Percentiles rank a stretch among this genome's conserved stretches.
phyloP scores from a whole-genome alignment of 92 coral and sea anemone species.

The Epizoanthus illoricatus region DNA sequence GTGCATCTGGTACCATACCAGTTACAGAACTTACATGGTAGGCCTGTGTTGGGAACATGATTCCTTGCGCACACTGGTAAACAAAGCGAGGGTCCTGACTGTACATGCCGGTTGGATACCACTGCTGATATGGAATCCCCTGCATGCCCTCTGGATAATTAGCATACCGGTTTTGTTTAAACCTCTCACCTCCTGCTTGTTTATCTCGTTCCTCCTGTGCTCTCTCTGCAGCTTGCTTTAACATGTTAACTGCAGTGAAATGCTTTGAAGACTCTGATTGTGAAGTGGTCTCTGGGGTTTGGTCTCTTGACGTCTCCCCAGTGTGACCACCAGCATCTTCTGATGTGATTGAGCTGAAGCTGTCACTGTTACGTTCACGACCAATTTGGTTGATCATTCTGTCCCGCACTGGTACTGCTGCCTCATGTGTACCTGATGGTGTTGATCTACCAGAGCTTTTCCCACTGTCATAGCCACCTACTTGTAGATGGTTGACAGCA shows the following conservation, averaged over 20 bases:
- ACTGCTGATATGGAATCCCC: slow-evolving; percentile 72
- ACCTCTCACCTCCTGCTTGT: slow-evolving; percentile 58
- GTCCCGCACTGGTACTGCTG: slow-evolving; percentile 56
- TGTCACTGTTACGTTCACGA: slow-evolving; percentile 90
- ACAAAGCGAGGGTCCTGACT: slow-evolving; percentile 76
- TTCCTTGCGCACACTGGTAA: slow-evolving; percentile 60
- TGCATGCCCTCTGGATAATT: slow-evolving; percentile 50
- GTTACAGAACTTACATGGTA: slow-evolving; percentile 67
- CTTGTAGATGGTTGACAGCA: slow-evolving; percentile 13
- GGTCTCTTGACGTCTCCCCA: slow-evolving; percentile 56
- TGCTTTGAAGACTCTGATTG: slow-evolving; percentile 48
- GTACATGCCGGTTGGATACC: slow-evolving; percentile 71
- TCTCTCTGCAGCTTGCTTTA: slow-evolving; percentile 87
- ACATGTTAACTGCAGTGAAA: slow-evolving; percentile 75
- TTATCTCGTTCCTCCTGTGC: slow-evolving; percentile 68
- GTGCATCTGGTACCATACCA: slow-evolving; percentile 57
- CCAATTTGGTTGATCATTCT: slow-evolving; percentile 49
- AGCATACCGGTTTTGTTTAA: slow-evolving; percentile 63
- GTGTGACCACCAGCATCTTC: slow-evolving; percentile 77
- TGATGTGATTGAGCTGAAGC: slow-evolving; percentile 88
- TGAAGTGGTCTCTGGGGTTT: slow-evolving; percentile 43
- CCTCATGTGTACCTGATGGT: slow-evolving; percentile 72
- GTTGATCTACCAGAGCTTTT: slow-evolving; percentile 87
- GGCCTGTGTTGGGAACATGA: slow-evolving; percentile 62
- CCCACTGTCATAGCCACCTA: slow-evolving; percentile 72